phyloP scores from a whole-genome alignment of 2,888 invertebrate species.

The Latrodectus elegans region DNA sequence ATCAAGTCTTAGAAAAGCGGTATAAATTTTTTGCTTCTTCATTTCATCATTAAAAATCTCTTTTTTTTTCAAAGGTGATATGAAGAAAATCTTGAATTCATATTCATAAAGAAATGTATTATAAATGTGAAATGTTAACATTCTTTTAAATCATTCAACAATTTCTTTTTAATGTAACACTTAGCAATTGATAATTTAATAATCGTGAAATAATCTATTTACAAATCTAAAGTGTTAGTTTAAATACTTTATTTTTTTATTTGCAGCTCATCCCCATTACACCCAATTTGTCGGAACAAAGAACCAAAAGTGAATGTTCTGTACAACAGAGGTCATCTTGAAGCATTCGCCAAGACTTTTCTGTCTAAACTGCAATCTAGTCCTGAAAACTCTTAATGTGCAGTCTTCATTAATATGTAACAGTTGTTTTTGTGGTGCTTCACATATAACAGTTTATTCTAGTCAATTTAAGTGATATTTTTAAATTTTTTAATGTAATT shows the following conservation, averaged over 20 bases:
- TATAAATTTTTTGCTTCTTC: too few relatives aligned
- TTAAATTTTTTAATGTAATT: too few relatives aligned
- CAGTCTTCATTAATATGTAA: not conserved
- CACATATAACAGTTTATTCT: too few relatives aligned
- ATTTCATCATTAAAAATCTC: too few relatives aligned
- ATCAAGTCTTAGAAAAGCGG: too few relatives aligned
- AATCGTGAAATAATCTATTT: not conserved
- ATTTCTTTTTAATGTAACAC: not conserved
- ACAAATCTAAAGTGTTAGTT: not conserved
- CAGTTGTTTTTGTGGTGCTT: too few relatives aligned
- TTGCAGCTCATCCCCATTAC: not conserved
- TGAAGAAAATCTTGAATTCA: too few relatives aligned
- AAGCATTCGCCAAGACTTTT: slow-evolving; percentile 16
- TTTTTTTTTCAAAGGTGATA: too few relatives aligned
- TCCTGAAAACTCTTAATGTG: not conserved
- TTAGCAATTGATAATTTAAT: not conserved
- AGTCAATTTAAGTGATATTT: too few relatives aligned
- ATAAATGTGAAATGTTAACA: not conserved
- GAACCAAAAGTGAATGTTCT: not conserved
- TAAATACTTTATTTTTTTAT: not conserved
- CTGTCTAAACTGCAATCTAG: not conserved
- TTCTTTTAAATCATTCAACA: not conserved
- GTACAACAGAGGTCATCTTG: slow-evolving; percentile 3
- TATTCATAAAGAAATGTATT: too few relatives aligned
- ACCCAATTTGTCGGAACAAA: not conserved